Conservation (phyloP, 2,797 vertebrate species). For the Astyanax mexicanus region DNA sequence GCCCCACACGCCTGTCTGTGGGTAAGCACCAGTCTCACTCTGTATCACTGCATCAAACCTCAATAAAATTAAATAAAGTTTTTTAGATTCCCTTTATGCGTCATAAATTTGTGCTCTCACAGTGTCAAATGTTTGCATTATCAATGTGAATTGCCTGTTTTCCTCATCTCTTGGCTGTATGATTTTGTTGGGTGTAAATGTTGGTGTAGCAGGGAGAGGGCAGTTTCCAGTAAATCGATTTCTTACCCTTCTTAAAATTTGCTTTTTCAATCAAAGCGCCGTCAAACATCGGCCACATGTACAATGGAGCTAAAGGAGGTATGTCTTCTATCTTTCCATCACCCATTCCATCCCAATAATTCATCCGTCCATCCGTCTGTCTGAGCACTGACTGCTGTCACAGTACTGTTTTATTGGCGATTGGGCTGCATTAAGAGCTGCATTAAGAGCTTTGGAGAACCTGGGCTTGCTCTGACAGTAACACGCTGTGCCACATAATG, state of each 20-base stretch:
- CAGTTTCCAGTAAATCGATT: background rate
- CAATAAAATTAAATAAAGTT: background rate
- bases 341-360: constrained; percentile 29
- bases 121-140: background rate
- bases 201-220: background rate
- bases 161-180: background rate
- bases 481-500: constrained; percentile 27
- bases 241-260: constrained; percentile 55
- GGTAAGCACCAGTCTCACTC: constrained; percentile 78
- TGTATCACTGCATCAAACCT: background rate
- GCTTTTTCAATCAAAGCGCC: constrained; percentile 74
- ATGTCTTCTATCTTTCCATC: constrained; percentile 62
- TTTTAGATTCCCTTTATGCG: background rate
- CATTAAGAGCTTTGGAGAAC: constrained; percentile 35
- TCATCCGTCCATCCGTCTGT: constrained; percentile 36
- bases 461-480: constrained; percentile 31
- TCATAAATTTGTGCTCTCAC: background rate
- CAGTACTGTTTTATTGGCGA: constrained; percentile 33
- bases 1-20: constrained; percentile 93
- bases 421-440: constrained; percentile 40
- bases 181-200: constrained; percentile 4
- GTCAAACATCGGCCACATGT: constrained; percentile 83
- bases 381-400: constrained; percentile 36
- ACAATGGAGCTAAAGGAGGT: constrained; percentile 86
- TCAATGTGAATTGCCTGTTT: background rate